Base-by-base conservation (phyloP, 2,888 invertebrate species). In the Acheta domesticus region DNA sequence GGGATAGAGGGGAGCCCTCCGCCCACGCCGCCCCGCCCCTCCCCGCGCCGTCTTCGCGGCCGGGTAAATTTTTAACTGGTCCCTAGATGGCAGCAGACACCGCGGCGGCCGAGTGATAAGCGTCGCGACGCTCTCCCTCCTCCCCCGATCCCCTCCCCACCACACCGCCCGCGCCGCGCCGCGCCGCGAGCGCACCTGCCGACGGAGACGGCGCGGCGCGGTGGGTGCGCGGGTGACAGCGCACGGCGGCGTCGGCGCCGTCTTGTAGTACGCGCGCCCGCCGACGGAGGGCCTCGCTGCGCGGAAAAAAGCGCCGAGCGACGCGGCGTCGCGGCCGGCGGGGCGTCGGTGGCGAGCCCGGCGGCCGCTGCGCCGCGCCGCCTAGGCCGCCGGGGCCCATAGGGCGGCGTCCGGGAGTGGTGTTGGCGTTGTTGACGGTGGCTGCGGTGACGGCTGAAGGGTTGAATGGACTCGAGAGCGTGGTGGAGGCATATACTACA, bases 11-110 rank as follows among this genome's bases (percentile, higher is more conserved):
- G 12, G 49, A 48, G 48, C 74, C 48, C 74, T 74, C 49, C 49
- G 75, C 78, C 73, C 20, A 20, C 49, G 23, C 21, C 23, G 36
- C 48, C 75, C 73, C 48, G 78, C 74, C 75, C 49, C 48, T n/a
- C 20, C 23, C 74, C 36, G 36, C 62, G 62, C 14, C 62, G 62
- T 14, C 62, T 16, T 48, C n/a, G 20, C 78, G 78, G 21, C 23
- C 75, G 48, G 62, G 78, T 80, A 79, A 80, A 80, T 82, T 82
- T 82, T 83, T 82, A 81, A 81, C 79, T 74, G 79, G 77, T 82
- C 81, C 81, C 83, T 82, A 83, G 83, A 83, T 83, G 83, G 83
- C 82, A 83, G 83, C 82, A 81, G 62, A 62, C 62, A 62, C 62
- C n/a, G 62, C 76, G 76, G 80, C 78, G 77, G 76, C 77, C 78